A percentile compares a stretch with the other conserved stretches of the same genome.
Conservation (phyloP, 1,140 invertebrate species). For the Cydia amplana region DNA sequence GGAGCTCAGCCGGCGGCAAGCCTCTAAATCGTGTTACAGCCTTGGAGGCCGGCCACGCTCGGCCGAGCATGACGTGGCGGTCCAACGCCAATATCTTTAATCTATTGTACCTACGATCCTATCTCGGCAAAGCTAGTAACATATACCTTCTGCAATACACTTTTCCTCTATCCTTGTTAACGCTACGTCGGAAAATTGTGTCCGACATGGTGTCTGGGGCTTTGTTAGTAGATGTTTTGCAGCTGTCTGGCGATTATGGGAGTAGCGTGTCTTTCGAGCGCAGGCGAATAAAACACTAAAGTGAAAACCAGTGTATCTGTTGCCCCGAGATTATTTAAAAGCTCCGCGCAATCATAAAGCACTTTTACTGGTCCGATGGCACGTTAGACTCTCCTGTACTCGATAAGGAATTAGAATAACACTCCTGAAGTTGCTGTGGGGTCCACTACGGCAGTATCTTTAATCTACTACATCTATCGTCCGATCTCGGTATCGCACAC, state of each 20-base stretch:
- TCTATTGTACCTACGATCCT: conserved; percentile 54
- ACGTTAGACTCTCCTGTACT: not conserved
- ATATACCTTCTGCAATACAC: conserved; percentile 17
- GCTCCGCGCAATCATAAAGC: not conserved
- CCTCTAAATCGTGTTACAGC: conserved; percentile 64
- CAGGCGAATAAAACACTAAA: not conserved
- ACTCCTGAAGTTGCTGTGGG: not conserved
- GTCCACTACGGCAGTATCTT: conserved; percentile 1
- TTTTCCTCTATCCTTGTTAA: conserved; percentile 18
- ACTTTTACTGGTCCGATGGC: not conserved
- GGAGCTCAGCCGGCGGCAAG: conserved; percentile 52
- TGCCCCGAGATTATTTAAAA: not conserved
- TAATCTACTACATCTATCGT: conserved; percentile 9
- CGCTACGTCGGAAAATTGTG: conserved; percentile 15
- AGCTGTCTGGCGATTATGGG: not conserved
- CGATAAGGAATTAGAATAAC: not conserved
- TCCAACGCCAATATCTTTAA: conserved; percentile 57
- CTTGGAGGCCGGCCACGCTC: conserved; percentile 68
- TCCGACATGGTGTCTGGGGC: conserved; percentile 2
- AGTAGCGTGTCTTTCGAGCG: not conserved
- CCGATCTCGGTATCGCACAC: conserved; percentile 12
- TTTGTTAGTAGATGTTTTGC: conserved; percentile 6
- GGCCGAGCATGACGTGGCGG: conserved; percentile 62
- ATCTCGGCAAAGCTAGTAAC: conserved; percentile 34
- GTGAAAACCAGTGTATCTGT: not conserved